phyloP scores from a whole-genome alignment of 2,888 invertebrate genomes.

The Eristalis tenax region DNA sequence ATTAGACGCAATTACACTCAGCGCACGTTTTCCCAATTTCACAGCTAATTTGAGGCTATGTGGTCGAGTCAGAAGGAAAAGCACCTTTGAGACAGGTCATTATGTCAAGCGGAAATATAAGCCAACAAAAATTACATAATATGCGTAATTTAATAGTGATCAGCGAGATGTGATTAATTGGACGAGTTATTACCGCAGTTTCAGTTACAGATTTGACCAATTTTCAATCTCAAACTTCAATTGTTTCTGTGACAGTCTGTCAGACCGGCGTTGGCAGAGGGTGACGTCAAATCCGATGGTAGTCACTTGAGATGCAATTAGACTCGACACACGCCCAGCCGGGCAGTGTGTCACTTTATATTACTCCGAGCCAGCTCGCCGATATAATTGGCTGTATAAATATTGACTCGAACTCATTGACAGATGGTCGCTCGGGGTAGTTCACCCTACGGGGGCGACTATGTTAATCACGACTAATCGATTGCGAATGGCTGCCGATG shows the following conservation, averaged over 20 bases:
- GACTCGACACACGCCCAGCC: background rate
- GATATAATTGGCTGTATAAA: background rate
- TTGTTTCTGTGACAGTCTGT: background rate
- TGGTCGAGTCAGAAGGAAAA: background rate
- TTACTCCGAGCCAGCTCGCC: background rate
- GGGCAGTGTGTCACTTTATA: background rate
- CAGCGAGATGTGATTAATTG: constrained; percentile 26
- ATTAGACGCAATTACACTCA: constrained; percentile 15
- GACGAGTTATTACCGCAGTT: background rate
- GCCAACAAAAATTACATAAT: constrained; percentile 12
- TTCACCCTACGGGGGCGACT: background rate
- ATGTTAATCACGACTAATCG: background rate
- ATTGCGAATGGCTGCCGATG: background rate
- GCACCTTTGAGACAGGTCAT: background rate
- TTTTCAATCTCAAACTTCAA: constrained; percentile 10
- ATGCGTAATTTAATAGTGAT: constrained; percentile 5
- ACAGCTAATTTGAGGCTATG: constrained; percentile 28
- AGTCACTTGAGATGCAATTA: background rate
- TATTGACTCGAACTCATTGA: constrained; percentile 1
- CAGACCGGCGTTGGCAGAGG: background rate
- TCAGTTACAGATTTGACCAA: constrained; percentile 18
- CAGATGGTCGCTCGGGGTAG: background rate
- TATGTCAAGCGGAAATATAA: constrained; percentile 25
- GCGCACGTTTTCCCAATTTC: constrained; percentile 33
- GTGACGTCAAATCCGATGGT: background rate